Conservation (phyloP, 2,888 invertebrate genomes). For the Miltochrista miniata region DNA sequence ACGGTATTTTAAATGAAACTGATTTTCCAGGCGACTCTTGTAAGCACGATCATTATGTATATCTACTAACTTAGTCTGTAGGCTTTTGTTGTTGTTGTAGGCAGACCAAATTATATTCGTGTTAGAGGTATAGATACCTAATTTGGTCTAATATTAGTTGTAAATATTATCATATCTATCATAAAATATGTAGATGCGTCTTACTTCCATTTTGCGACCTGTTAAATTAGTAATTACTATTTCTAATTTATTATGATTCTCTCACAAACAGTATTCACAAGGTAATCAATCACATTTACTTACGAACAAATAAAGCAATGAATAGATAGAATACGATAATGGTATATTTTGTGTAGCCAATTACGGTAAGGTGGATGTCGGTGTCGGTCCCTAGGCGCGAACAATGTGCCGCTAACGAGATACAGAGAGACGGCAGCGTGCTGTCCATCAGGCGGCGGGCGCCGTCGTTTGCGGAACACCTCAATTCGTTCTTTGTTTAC, state of each 20-base stretch:
- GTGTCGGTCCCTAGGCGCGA: constrained; percentile 44
- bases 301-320: constrained; percentile 8
- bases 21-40: neutral
- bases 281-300: neutral
- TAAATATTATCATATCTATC: too few species aligned
- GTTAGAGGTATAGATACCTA: too few species aligned
- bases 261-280: too few species aligned
- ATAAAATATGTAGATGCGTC: too few species aligned
- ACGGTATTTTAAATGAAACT: neutral
- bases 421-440: constrained; percentile 39
- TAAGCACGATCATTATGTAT: too few species aligned
- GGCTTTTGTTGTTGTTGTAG: too few species aligned
- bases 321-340: constrained; percentile 26
- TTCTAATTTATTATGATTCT: too few species aligned
- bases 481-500: constrained; percentile 73
- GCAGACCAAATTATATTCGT: too few species aligned
- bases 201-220: too few species aligned
- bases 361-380: constrained; percentile 38
- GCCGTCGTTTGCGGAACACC: constrained; percentile 57
- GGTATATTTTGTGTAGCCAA: constrained; percentile 38
- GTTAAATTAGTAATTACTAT: too few species aligned
- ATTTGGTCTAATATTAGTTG: too few species aligned
- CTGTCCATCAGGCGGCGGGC: constrained; percentile 48
- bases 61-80: too few species aligned
- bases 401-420: constrained; percentile 68